Evolutionary conservation across 1,140 invertebrate species (phyloP), one percentile per base, ranked within the genome.

Genomic region (Archivesica marissinica): DNA sequence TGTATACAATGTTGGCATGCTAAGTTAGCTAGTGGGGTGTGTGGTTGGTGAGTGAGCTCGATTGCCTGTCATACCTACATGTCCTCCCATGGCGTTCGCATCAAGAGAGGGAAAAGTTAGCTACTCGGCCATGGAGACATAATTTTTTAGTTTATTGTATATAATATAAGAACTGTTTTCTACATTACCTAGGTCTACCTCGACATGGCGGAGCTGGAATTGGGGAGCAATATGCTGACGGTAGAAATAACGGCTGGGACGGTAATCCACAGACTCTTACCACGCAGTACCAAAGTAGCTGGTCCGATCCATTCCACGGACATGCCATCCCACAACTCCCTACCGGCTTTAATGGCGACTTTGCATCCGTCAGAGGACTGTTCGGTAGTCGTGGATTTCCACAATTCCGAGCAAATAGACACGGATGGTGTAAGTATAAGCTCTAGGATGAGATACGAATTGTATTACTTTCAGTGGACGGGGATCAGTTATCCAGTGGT

Each of bases 181-280:
- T 61, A 7, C 56, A 9, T 61, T 74, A 20, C 25, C 7, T 39
- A 83, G 80, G 54, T 50, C 50, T 83, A 41, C 80, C 80, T n/a
- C 80, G 80, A 9, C 68, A 83, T 25, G 80, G 80, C n/a, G 80
- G 80, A 3, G 80, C 80, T 33, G 80, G 80, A 13, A 52, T 54
- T 25, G 80, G 80, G 6, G 52, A 83, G 47, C 20, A 39, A 41
- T 39, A 83, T 41, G 50, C 80, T n/a, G 54, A 83, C 39, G 80
- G 80, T 1, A 35, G 72, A 41, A 35, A 75, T 30, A 50, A 59
- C 13, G 80, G 80, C 15, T 83, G 80, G 80, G 68, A 83, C 25
- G 80, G 80, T 20, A 75, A 83, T 59, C 80, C 80, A 35, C 80
- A 83, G 38, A 83, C 80, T 20, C 68, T 83, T 23, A 64, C 47